Percentiles rank a stretch among this genome's conserved stretches.
phyloP scores from a whole-genome alignment of 2,888 invertebrate species.

The Lacanobia oleracea region DNA sequence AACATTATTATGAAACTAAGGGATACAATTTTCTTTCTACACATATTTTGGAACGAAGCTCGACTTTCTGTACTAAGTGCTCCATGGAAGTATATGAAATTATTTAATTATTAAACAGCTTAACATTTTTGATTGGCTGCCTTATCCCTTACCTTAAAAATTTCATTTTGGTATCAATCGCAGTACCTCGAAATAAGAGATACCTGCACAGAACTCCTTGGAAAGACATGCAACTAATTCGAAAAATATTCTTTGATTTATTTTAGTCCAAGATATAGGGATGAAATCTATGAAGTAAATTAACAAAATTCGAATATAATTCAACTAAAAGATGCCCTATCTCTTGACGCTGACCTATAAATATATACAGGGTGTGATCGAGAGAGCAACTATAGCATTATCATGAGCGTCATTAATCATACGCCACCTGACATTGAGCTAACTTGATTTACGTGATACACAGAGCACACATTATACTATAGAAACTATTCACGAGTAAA shows the following conservation, averaged over 20 bases:
- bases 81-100: background rate
- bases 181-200: no score
- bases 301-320: constrained; percentile 27
- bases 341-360: background rate
- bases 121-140: background rate
- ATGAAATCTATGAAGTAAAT: background rate
- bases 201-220: no score
- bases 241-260: no score
- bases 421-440: constrained; percentile 60
- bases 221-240: no score
- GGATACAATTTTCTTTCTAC: constrained; percentile 12
- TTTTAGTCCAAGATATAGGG: background rate
- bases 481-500: constrained; percentile 12
- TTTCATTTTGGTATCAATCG: no score
- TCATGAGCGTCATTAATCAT: constrained; percentile 61
- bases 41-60: background rate
- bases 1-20: background rate
- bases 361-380: constrained; percentile 26
- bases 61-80: background rate
- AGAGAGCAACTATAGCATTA: constrained; percentile 45
- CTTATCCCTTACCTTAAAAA: no score
- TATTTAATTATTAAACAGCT: background rate
- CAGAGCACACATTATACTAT: constrained; percentile 10
- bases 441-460: constrained; percentile 62
- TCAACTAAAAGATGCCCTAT: background rate